A percentile compares a stretch with the other conserved stretches of the same genome.
phyloP scores from a whole-genome alignment of 2,888 invertebrate species.

The Dorcus parallelipipedus region DNA sequence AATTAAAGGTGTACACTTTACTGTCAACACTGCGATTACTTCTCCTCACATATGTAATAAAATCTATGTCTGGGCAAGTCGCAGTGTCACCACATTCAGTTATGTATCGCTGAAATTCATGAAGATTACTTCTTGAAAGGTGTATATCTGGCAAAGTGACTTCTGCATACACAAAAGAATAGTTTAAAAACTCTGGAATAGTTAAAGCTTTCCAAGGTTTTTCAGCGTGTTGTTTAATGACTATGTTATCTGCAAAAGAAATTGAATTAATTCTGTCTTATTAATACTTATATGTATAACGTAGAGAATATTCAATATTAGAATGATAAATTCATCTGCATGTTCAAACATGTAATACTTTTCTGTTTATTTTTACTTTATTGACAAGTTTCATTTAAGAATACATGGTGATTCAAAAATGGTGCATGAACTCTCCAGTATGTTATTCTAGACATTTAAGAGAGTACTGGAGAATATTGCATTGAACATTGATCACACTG shows the following conservation, averaged over 20 bases:
- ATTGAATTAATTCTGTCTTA: neutral
- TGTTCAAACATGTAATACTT: too few species aligned
- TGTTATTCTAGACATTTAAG: too few species aligned
- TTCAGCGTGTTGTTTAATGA: slow-evolving; percentile 21
- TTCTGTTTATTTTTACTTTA: too few species aligned
- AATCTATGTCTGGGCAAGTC: slow-evolving; percentile 5
- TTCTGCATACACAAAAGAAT: slow-evolving; percentile 20
- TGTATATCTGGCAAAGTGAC: slow-evolving; percentile 23
- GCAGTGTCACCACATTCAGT: slow-evolving; percentile 14
- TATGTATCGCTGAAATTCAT: slow-evolving; percentile 22
- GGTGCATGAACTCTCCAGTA: too few species aligned
- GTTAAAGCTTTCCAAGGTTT: slow-evolving; percentile 21
- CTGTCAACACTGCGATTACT: neutral
- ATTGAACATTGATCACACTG: too few species aligned
- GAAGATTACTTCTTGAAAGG: slow-evolving; percentile 18
- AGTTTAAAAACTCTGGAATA: slow-evolving; percentile 20
- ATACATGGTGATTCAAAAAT: too few species aligned
- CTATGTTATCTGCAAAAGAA: slow-evolving; percentile 18
- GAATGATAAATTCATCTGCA: too few species aligned
- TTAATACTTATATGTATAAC: too few species aligned
- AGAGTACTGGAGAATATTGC: too few species aligned
- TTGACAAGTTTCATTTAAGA: too few species aligned
- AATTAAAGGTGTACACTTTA: slow-evolving; percentile 21
- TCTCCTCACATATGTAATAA: slow-evolving; percentile 16
- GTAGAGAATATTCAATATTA: too few species aligned